Conservation (phyloP, 2,113 vertebrate genomes). For the Pituophis catenifer region DNA sequence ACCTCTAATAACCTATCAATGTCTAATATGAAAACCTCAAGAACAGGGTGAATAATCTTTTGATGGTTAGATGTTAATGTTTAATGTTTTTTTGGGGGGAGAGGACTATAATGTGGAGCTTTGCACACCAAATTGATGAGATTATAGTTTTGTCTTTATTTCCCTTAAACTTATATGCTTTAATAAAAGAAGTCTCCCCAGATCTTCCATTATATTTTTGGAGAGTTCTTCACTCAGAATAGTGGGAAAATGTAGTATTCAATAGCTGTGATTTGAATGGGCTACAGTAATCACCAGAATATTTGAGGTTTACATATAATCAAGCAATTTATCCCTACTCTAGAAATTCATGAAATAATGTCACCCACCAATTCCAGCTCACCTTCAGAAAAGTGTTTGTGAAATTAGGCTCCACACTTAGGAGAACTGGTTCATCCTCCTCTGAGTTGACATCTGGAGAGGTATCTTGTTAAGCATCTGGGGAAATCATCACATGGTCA, state of each 20-base stretch:
- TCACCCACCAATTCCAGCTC: background rate
- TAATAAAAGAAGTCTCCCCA: background rate
- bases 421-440: background rate
- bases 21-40: background rate
- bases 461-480: background rate
- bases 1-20: background rate
- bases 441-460: background rate
- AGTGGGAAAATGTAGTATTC: background rate
- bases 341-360: background rate
- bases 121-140: background rate
- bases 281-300: background rate
- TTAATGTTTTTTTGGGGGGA: background rate
- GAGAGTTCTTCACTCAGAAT: background rate
- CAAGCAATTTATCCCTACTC: background rate
- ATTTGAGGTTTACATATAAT: background rate
- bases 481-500: background rate
- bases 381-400: background rate
- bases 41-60: background rate
- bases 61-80: too few relatives aligned
- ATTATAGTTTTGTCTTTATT: background rate
- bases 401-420: background rate
- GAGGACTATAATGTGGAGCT: background rate
- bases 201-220: background rate
- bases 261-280: background rate
- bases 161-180: background rate